Conservation (phyloP, 1,140 invertebrate species). For the Solenopsis invicta region DNA sequence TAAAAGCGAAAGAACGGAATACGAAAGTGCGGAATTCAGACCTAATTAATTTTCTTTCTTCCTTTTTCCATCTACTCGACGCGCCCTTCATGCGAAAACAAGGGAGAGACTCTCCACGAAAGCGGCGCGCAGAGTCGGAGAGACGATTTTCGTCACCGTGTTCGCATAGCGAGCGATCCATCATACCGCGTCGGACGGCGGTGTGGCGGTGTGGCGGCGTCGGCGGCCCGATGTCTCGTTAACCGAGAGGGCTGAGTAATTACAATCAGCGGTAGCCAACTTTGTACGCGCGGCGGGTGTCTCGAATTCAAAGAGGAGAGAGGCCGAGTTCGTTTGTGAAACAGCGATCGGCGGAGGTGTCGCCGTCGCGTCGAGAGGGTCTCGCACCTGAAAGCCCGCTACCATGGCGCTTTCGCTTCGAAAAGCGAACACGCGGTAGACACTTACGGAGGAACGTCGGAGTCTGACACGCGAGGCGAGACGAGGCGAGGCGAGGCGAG, state of each 20-base stretch:
- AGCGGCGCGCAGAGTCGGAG: not conserved
- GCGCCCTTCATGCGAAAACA: constrained; percentile 45
- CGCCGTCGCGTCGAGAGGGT: constrained; percentile 53
- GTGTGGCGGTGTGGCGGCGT: too few species aligned
- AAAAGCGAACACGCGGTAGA: constrained; percentile 55
- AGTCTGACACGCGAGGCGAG: constrained; percentile 58
- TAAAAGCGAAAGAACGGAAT: not conserved
- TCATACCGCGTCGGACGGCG: constrained; percentile 62
- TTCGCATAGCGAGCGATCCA: constrained; percentile 67
- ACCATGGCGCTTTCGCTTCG: constrained; percentile 47
- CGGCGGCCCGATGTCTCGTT: constrained; percentile 73
- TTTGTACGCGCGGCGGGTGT: constrained; percentile 46
- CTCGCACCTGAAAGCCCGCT: constrained; percentile 58
- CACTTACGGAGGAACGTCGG: constrained; percentile 62
- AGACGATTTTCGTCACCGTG: constrained; percentile 46
- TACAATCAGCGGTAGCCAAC: constrained; percentile 72
- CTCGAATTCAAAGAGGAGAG: constrained; percentile 65
- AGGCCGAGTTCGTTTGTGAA: constrained; percentile 64
- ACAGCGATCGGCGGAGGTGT: constrained; percentile 64
- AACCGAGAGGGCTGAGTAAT: constrained; percentile 73
- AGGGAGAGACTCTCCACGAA: constrained; percentile 22
- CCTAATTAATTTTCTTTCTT: constrained; percentile 20
- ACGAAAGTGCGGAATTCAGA: not conserved
- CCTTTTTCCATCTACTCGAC: not conserved
- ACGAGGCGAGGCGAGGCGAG: not conserved